Conservation (phyloP, 2,888 invertebrate species). For the Chrysolina haemoptera region DNA sequence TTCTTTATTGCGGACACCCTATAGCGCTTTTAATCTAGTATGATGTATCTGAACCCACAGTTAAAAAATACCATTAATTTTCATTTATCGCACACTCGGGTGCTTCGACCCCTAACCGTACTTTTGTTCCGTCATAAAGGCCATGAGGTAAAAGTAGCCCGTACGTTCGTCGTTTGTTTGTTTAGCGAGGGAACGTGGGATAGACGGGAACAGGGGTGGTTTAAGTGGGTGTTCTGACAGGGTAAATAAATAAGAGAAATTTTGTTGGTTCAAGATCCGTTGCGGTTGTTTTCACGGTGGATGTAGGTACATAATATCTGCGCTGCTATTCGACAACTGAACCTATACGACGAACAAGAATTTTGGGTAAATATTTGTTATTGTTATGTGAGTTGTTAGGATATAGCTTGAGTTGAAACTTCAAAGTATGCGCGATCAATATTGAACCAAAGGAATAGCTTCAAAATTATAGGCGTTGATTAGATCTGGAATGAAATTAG, state of each 20-base stretch:
- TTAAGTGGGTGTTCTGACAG: constrained; percentile 10
- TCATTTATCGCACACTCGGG: constrained; percentile 40
- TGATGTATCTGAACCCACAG: constrained; percentile 31
- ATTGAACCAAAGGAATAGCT: no score
- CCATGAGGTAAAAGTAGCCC: constrained; percentile 19
- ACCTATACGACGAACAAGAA: neutral
- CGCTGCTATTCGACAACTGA: neutral
- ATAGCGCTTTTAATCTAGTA: constrained; percentile 33
- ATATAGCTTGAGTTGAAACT: no score
- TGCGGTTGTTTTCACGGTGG: constrained; percentile 3
- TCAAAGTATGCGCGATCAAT: no score
- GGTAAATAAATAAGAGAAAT: constrained; percentile 13
- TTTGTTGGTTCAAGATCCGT: constrained; percentile 3
- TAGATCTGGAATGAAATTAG: no score
- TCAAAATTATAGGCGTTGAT: no score
- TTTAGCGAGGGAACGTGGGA: constrained; percentile 10
- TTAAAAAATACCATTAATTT: constrained; percentile 46
- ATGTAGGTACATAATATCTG: neutral
- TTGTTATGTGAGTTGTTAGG: neutral
- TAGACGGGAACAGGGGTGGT: neutral
- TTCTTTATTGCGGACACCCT: constrained; percentile 21
- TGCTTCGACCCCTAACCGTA: constrained; percentile 18
- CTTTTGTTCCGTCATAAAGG: constrained; percentile 26
- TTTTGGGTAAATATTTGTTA: neutral
- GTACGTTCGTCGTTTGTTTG: constrained; percentile 25